phyloP scores from a whole-genome alignment of 2,888 invertebrate species.

The Cryptus armator region DNA sequence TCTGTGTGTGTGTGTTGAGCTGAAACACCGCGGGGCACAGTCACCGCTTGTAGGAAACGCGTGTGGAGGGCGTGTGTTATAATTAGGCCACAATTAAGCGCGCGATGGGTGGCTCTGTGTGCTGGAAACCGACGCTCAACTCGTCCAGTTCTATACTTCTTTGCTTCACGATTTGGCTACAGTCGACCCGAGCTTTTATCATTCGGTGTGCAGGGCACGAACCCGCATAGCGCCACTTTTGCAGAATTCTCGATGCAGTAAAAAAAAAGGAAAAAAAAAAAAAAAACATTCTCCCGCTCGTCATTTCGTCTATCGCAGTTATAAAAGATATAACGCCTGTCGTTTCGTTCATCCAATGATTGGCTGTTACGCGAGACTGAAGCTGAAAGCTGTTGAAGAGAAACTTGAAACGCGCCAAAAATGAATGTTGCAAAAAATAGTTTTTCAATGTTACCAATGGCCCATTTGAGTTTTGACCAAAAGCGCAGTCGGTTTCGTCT shows the following conservation, averaged over 20 bases:
- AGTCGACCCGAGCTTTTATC: slow-evolving; percentile 28
- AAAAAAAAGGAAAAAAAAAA: not conserved
- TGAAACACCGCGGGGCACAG: slow-evolving; percentile 32
- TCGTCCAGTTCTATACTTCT: slow-evolving; percentile 15
- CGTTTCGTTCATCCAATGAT: too few relatives aligned
- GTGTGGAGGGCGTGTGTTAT: slow-evolving; percentile 64
- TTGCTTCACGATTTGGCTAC: not conserved
- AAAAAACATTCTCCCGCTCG: not conserved
- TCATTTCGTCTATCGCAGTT: not conserved
- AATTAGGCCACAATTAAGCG: slow-evolving; percentile 74
- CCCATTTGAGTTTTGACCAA: too few relatives aligned
- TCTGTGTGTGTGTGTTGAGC: not conserved
- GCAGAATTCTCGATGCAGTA: not conserved
- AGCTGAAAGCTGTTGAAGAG: not conserved
- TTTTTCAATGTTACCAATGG: too few relatives aligned
- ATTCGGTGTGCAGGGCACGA: slow-evolving; percentile 8
- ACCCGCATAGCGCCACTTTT: not conserved
- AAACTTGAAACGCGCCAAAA: not conserved
- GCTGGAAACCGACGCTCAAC: slow-evolving; percentile 45
- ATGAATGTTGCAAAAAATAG: too few relatives aligned
- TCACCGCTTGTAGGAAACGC: slow-evolving; percentile 47
- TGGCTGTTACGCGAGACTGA: not conserved
- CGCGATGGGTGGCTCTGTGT: slow-evolving; percentile 57
- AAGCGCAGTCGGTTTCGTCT: too few relatives aligned
- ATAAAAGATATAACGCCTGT: too few relatives aligned